Percentiles rank a stretch among this genome's conserved stretches.
These are phyloP conservation scores for Meandrusa payeni DNA, from an alignment of 2,888 invertebrate genomes.

Conservation along the genomic window DNA sequence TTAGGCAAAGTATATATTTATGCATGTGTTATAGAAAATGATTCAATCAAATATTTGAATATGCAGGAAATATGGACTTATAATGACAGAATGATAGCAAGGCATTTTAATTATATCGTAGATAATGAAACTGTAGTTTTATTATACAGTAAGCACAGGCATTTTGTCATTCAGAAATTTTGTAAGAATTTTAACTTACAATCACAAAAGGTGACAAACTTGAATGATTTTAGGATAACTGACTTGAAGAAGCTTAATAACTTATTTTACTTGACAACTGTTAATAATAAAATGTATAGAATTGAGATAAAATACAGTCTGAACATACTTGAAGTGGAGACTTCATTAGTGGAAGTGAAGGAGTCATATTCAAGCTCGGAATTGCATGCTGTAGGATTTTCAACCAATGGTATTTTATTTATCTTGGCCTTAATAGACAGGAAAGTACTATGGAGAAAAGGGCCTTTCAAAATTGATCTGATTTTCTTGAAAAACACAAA, in stretches of 20 bases:
- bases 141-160: conserved; percentile 58
- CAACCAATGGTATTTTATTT: conserved; percentile 46
- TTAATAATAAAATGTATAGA: conserved; percentile 52
- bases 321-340: conserved; percentile 31
- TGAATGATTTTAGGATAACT: conserved; percentile 60
- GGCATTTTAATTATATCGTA: conserved; percentile 37
- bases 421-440: conserved; percentile 45
- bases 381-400: conserved; percentile 45
- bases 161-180: conserved; percentile 50
- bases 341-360: conserved; percentile 42
- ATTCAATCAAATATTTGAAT: conserved; percentile 33
- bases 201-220: conserved; percentile 45
- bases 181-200: conserved; percentile 42
- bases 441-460: conserved; percentile 48
- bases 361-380: conserved; percentile 45
- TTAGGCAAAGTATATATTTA: conserved; percentile 46
- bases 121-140: conserved; percentile 43
- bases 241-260: conserved; percentile 38
- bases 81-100: conserved; percentile 56
- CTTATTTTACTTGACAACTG: conserved; percentile 44
- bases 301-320: conserved; percentile 34
- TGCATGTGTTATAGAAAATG: conserved; percentile 38
- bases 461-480: conserved; percentile 43
- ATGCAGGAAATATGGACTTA: conserved; percentile 45
- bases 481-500: conserved; percentile 39